Percentiles rank a stretch among this genome's conserved stretches.
These are phyloP conservation scores for Spongilla lacustris DNA, from an alignment of 37 sponge, comb jelly and placozoan species.

Conservation along the genomic window DNA sequence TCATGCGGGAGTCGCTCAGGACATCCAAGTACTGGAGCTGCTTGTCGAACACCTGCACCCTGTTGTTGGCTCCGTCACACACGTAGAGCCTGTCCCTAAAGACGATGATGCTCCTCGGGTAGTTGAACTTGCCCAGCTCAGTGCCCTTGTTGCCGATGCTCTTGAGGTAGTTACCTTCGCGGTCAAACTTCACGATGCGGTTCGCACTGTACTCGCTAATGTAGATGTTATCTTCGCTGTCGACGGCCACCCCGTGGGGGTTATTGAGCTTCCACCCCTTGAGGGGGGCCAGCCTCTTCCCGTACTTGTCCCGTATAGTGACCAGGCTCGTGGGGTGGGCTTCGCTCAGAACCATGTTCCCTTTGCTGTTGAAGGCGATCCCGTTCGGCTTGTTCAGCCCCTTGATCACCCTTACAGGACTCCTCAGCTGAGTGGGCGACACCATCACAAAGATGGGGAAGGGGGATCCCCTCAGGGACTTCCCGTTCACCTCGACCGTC, in stretches of 20 bases:
- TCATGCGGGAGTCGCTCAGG: neutral
- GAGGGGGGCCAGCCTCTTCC: neutral
- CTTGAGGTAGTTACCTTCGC: neutral
- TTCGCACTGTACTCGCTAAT: neutral
- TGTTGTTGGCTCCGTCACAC: neutral
- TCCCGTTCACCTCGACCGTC: neutral
- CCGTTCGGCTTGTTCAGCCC: neutral
- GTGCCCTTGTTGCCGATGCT: neutral
- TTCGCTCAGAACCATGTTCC: neutral
- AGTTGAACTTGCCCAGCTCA: neutral
- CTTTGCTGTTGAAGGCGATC: constrained; percentile 4
- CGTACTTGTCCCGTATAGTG: neutral
- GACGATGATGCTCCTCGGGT: neutral
- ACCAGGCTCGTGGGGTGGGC: neutral
- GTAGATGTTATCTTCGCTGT: neutral
- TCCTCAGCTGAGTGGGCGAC: neutral
- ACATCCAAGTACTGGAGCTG: neutral
- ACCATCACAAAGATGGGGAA: neutral
- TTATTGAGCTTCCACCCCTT: neutral
- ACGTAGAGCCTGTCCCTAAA: neutral
- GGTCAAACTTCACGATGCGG: neutral
- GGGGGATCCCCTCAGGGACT: neutral
- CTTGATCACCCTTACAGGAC: neutral
- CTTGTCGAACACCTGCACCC: constrained; percentile 3
- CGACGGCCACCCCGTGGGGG: neutral